Evolutionary conservation across 2,888 invertebrate genomes (phyloP).

Genomic region (Agrenia bidenticulata): DNA sequence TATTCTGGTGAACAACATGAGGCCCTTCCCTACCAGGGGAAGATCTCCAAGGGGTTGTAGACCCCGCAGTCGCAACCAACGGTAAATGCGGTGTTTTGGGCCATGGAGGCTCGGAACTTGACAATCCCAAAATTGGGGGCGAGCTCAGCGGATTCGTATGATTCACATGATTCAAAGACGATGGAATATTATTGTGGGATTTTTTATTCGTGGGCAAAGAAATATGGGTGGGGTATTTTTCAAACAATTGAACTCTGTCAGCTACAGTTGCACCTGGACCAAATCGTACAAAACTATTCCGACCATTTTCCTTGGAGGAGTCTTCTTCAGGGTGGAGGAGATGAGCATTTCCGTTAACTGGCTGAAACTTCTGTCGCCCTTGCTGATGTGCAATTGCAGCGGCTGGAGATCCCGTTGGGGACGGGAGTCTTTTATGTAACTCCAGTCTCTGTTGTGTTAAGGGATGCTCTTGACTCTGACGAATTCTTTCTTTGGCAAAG

Average conservation of each 20-base stretch:
- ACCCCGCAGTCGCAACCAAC: conserved; percentile 14
- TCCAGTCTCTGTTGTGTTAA: conserved; percentile 58
- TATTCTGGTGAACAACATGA: conserved; percentile 21
- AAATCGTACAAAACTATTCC: conserved; percentile 37
- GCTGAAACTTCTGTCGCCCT: conserved; percentile 50
- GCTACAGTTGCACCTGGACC: conserved; percentile 52
- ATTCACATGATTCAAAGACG: background rate
- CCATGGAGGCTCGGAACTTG: conserved; percentile 23
- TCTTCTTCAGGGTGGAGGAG: background rate
- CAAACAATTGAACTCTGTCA: conserved; percentile 52
- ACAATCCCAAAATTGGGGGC: background rate
- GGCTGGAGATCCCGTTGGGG: conserved; percentile 49
- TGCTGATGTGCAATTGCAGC: conserved; percentile 51
- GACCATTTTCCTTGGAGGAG: conserved; percentile 33
- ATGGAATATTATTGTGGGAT: background rate
- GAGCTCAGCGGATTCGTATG: too few species aligned
- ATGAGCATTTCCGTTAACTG: conserved; percentile 17
- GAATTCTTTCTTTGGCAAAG: conserved; percentile 67
- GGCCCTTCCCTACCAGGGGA: conserved; percentile 36
- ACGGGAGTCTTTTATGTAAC: conserved; percentile 50
- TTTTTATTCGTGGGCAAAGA: conserved; percentile 15
- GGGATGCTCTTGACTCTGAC: conserved; percentile 61
- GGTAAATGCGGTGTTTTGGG: background rate
- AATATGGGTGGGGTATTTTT: conserved; percentile 51
- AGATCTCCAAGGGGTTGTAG: conserved; percentile 38